Base-by-base conservation (phyloP, 2,888 invertebrate genomes). In the Philereme transversata region DNA sequence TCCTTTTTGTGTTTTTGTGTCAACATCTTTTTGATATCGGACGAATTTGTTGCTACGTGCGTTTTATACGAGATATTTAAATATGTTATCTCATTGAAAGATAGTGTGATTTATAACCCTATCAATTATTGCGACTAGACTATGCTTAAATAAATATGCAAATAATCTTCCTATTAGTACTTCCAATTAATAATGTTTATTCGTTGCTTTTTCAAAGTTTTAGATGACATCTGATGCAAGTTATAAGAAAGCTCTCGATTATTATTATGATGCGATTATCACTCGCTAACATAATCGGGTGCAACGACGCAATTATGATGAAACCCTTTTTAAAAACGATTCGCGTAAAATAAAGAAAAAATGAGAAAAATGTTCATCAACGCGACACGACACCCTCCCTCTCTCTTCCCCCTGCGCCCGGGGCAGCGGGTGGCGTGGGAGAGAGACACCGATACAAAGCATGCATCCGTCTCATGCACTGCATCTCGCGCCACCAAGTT, bases 361-460 rank as follows among this genome's bases (percentile, higher is more conserved):
- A 88, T 83, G 88, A 88, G 89, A 91, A 91, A 90, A 92, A 91
- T 90, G 90, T 90, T 91, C 91, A 91, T 92, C 91, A 92, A 91
- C 92, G 90, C 91, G 90, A 91, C 92, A 90, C 87, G 87, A 82
- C 83, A 77, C 84, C 84, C 84, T 81, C 80, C 79, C 77, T 73
- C 74, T 70, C 72, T 73, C 73, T 64, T 71, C 71, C 73, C 81
- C 80, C 75, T 68, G 72, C 78, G 84, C 87, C 81, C 79, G 82
- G 78, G 85, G 87, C 86, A 84, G 86, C 87, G 89, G 90, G 90
- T 81, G 88, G 89, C 56, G 78, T 73, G 77, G 62, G 82, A 90
- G 60, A 34, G 80, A 69, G 85, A 88, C 56, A 61, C 74, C 33
- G 5, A 69, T 62, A 79, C 62, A 73, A 72, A 79, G 71, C 69